Base-by-base conservation (phyloP, 1,140 invertebrate species). In the Aphaenogaster rudis region DNA sequence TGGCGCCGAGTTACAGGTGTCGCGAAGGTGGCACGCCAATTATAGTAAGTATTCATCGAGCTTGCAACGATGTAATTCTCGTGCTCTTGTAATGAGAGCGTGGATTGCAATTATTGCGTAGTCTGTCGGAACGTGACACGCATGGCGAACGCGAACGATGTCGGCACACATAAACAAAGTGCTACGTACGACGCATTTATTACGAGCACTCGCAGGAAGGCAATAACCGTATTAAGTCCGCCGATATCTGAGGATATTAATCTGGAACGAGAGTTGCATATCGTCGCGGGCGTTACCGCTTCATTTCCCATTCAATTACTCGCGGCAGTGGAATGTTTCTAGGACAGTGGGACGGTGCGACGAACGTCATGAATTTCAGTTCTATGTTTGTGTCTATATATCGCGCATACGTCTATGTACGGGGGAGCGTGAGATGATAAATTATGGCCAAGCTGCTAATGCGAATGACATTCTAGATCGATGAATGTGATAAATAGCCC, bases 261-360 rank as follows among this genome's bases (percentile, higher is more conserved):
- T 90, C 63, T 21, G 50, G 63, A 63, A 88, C 76, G 88, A 86
- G 81, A 71, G 80, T 88, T 59, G 88, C 81, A 81, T 90, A 88
- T 81, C 76, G 36, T 61, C 21, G 59, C 21, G 15, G 57, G 8
- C 64, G 36, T 81, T 72, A 86, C 66, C 76, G 21, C 77, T 87
- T 90, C 76, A 88, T 91, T 91, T 91, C 81, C 88, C 59, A 86
- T 91, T 91, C 89, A 90, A 90, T 91, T 91, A 88, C 76, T 48
- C 78, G 21, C 59, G 72, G 57, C 57, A 72, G 54, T 66, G 74
- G 61, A 87, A 79, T 82, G 57, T 90, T 90, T 90, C 86, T 87
- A 87, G 61, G 88, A 82, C 66, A 84, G 69, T 84, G 69, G 80
- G 17, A 76, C 80, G 33, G 50, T 48, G 21, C 67, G 66, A 72